Conservation (phyloP, 2,113 vertebrate species). For the Opisthocomus hoazin region DNA sequence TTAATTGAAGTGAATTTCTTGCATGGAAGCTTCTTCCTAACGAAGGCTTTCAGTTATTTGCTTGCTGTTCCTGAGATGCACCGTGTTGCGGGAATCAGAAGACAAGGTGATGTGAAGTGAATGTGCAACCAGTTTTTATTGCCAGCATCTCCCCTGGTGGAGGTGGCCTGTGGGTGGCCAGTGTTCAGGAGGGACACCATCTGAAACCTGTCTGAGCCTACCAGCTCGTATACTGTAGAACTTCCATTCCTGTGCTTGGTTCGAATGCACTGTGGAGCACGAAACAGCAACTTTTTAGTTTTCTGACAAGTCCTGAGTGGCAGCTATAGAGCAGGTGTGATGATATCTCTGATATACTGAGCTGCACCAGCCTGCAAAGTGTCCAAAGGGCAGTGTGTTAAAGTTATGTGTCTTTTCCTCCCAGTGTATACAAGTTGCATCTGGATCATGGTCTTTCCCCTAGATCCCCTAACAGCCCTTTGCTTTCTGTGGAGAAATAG, state of each 20-base stretch:
- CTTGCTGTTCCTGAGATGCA: rapidly evolving
- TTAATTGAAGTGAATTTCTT: background rate
- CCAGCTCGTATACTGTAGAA: background rate
- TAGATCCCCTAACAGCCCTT: background rate
- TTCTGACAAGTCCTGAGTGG: background rate
- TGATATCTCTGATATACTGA: background rate
- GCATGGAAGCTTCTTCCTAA: background rate
- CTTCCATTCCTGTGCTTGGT: rapidly evolving
- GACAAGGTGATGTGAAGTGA: background rate
- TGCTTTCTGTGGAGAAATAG: background rate
- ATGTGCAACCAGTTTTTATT: background rate
- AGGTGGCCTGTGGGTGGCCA: background rate
- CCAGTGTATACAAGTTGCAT: too few species aligned
- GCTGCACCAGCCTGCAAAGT: background rate
- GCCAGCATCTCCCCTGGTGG: background rate
- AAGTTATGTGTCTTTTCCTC: background rate
- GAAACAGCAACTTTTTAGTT: background rate
- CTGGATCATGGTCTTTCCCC: background rate
- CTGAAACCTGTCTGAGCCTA: background rate
- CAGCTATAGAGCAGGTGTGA: background rate
- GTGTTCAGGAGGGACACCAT: background rate
- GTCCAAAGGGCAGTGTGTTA: too few species aligned
- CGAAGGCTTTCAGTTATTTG: background rate
- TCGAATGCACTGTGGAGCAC: background rate
- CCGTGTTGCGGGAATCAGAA: background rate